Evolutionary conservation across 2,797 vertebrate genomes (phyloP).

Genomic region (Hybognathus amarus): DNA sequence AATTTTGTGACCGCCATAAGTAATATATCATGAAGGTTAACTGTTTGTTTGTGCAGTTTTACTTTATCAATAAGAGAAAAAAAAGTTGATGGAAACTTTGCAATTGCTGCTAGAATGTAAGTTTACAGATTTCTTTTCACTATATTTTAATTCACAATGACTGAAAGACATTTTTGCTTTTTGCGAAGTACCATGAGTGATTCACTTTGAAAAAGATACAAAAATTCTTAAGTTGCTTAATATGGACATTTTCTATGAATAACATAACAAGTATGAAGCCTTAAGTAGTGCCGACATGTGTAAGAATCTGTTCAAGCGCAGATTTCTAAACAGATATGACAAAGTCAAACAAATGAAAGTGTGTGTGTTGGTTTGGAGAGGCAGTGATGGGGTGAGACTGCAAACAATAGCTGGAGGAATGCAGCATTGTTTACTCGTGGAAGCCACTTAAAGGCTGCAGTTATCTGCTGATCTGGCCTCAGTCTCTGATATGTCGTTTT

Average conservation of each 20-base stretch:
- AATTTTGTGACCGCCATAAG: not conserved
- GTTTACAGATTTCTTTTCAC: not conserved
- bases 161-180: not conserved
- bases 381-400: slow-evolving; percentile 20
- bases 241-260: not conserved
- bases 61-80: not conserved
- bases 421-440: slow-evolving; percentile 43
- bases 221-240: not conserved
- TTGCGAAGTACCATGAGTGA: not conserved
- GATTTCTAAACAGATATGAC: slow-evolving; percentile 47
- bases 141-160: not conserved
- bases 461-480: slow-evolving; percentile 42
- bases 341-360: slow-evolving; percentile 49
- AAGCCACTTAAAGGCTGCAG: slow-evolving; percentile 39
- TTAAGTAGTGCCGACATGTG: not conserved
- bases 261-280: not conserved
- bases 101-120: not conserved
- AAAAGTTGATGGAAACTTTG: not conserved
- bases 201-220: not conserved
- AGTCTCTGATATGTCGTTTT: slow-evolving; percentile 23
- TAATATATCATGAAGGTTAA: not conserved
- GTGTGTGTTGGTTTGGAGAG: slow-evolving; percentile 4
- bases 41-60: not conserved
- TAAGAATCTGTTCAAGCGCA: not conserved
- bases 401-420: slow-evolving; percentile 43